Percentiles rank a stretch among this genome's conserved stretches.
phyloP scores from a whole-genome alignment of 1,140 invertebrate genomes.

The Steinernema khuongi region DNA sequence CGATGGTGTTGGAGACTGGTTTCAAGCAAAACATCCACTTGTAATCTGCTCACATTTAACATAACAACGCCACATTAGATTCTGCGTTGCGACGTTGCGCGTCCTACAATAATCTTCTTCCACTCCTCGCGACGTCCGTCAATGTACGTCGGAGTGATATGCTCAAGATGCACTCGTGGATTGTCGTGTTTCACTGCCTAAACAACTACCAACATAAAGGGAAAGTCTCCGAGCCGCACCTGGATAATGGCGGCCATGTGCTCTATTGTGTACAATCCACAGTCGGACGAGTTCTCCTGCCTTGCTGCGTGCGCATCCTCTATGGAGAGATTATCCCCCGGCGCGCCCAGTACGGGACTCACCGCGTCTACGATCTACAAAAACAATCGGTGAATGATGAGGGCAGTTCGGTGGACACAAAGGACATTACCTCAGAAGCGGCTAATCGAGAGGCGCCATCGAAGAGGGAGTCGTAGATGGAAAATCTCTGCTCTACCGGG shows the following conservation, averaged over 20 bases:
- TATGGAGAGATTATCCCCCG: neutral
- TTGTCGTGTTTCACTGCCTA: neutral
- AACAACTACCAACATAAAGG: too few relatives aligned
- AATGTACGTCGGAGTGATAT: neutral
- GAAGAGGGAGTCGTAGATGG: neutral
- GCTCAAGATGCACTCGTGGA: neutral
- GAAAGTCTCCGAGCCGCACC: too few relatives aligned
- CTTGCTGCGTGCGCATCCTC: neutral
- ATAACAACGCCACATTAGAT: neutral
- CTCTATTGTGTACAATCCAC: neutral
- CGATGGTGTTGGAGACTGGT: neutral
- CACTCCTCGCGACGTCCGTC: neutral
- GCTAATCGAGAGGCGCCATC: neutral
- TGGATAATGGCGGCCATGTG: conserved; percentile 2
- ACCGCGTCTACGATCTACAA: neutral
- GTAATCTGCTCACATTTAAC: neutral
- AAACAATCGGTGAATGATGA: neutral
- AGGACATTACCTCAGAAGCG: neutral
- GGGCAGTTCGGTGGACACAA: neutral
- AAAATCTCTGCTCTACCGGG: neutral
- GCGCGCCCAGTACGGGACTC: neutral
- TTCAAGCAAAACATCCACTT: neutral
- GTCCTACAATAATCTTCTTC: neutral
- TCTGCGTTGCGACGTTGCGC: neutral
- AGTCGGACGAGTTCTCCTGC: conserved; percentile 9